These are phyloP conservation scores for Meloidogyne exigua DNA, from an alignment of 1,140 invertebrate species.

Conservation along the genomic window DNA sequence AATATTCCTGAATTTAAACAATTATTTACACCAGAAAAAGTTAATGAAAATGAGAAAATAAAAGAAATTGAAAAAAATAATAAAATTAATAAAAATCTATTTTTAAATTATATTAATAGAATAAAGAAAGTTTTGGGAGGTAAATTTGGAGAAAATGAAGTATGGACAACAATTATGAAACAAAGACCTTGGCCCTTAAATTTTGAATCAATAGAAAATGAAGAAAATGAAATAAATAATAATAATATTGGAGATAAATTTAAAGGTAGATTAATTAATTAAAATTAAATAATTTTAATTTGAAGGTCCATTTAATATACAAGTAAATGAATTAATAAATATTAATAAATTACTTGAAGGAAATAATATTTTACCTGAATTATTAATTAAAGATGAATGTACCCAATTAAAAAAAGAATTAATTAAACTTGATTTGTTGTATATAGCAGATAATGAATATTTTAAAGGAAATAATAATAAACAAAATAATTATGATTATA, in stretches of 20 bases:
- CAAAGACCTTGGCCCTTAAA: background rate
- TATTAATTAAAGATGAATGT: background rate
- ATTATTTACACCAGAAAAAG: background rate
- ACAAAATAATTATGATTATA: too few species aligned
- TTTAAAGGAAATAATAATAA: background rate
- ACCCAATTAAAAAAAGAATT: background rate
- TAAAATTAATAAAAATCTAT: background rate
- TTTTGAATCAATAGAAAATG: background rate
- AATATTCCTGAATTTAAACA: slow-evolving; percentile 1
- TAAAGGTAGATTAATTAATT: background rate
- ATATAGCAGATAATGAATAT: background rate
- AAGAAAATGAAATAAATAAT: background rate
- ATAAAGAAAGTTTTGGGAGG: background rate
- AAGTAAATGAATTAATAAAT: slow-evolving; percentile 1
- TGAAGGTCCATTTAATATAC: background rate
- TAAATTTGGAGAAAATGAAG: background rate
- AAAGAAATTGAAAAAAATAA: background rate
- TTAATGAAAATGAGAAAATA: background rate
- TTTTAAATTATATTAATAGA: background rate
- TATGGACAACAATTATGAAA: background rate
- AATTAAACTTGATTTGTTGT: background rate
- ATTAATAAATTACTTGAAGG: background rate
- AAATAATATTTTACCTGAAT: background rate
- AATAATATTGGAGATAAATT: background rate
- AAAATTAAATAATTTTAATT: background rate